Evolutionary conservation across 2,888 invertebrate genomes (phyloP), one percentile per base, ranked within the genome.

Genomic region (Sylvicola cinctus): DNA sequence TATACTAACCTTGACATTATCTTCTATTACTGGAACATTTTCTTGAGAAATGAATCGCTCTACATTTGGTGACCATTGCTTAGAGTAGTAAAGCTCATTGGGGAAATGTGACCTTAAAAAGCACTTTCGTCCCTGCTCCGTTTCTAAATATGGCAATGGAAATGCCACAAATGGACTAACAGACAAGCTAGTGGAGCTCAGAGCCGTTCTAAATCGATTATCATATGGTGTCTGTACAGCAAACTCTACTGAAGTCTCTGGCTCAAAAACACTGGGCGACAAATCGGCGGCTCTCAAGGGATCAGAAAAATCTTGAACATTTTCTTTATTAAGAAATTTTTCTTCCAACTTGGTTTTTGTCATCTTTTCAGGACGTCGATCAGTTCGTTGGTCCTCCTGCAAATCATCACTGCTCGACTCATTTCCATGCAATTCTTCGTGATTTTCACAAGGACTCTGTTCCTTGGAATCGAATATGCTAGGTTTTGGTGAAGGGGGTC

Each of bases 161-260:
- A 83, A 80, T 37, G 74, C 71, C 10, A 91, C 63, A 51, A 77
- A 83, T 0, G 95, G 93, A 0, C 93, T 93, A 40, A 83, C 71
- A 1, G 85, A 84, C 3, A 88, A 54, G 32, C 77, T 63, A 0
- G 74, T 70, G 35, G 75, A 77, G 42, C 74, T 73, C 7, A 84
- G 55, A 1, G 73, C 75, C 58, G 81, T 71, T 49, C 80, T 64
- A 48, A 81, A 80, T 39, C 66, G 66, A 51, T 75, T 76, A 11
- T 68, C 59, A 36, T 70, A 61, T 0, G 73, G 71, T 14, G 69
- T 56, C 43, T 74, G 68, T 2, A 58, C 58, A 1, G 52, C 52
- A 31, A 59, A 39, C 5, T 51, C 49, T 12, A 50, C 47, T 13
- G 41, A 20, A 51, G 58, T 10, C 47, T 60, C 40, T 45, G 60